Evolutionary conservation across 2,888 invertebrate genomes (phyloP).

Genomic region (Pristionchus fissidentatus): DNA sequence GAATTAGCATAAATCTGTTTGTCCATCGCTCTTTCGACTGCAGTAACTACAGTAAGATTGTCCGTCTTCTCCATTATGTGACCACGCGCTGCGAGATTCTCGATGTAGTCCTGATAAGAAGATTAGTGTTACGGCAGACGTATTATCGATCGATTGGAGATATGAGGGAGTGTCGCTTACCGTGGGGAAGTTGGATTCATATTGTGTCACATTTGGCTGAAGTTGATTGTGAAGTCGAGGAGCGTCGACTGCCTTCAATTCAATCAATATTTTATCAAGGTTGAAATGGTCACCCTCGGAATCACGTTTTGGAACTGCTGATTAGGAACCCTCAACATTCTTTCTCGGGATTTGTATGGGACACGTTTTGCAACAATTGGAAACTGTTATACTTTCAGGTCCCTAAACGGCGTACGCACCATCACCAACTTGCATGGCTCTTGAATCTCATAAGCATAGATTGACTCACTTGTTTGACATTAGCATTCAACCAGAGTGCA

Average conservation of each 20-base stretch:
- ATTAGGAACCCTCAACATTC: no score
- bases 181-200: conserved; percentile 64
- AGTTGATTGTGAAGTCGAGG: conserved; percentile 87
- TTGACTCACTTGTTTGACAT: conserved; percentile 17
- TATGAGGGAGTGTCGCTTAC: conserved; percentile 29
- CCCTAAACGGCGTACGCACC: no score
- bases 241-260: conserved; percentile 83
- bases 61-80: conserved; percentile 59
- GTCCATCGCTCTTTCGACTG: conserved; percentile 61
- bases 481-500: conserved; percentile 20
- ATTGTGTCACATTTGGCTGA: conserved; percentile 60
- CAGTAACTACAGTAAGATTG: conserved; percentile 69
- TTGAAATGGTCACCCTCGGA: neutral
- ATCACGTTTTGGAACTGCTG: no score
- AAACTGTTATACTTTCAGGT: no score
- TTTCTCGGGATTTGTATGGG: no score
- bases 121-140: neutral
- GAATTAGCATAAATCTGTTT: conserved; percentile 71
- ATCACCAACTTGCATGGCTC: no score
- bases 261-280: neutral
- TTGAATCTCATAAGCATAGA: no score
- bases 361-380: no score
- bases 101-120: conserved; percentile 59
- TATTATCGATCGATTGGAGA: neutral
- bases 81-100: conserved; percentile 57